Conservation (phyloP, 30 jellyfish, hydroid and myxozoan species). For the Morbakka virulenta region DNA sequence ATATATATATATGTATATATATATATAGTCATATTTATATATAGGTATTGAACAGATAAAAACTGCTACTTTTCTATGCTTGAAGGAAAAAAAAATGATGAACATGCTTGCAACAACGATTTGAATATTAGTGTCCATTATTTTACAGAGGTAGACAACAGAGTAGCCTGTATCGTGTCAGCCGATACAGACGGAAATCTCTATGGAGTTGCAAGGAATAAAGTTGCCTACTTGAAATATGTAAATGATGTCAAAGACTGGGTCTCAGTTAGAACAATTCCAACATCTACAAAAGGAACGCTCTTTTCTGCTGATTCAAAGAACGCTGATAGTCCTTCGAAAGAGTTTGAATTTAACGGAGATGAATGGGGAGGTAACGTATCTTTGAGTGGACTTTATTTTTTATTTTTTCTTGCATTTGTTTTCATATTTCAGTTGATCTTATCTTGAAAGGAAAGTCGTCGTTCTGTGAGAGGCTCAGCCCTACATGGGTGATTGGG, state of each 20-base stretch:
- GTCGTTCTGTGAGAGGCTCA: too few species aligned
- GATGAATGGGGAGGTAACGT: constrained; percentile 74
- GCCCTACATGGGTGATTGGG: too few species aligned
- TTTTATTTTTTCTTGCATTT: too few species aligned
- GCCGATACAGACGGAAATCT: constrained; percentile 22
- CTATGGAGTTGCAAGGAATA: constrained; percentile 50
- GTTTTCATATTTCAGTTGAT: too few species aligned
- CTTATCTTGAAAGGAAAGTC: too few species aligned
- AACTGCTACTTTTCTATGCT: too few species aligned
- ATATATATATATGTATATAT: too few species aligned
- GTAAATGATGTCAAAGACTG: constrained; percentile 21
- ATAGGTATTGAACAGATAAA: too few species aligned
- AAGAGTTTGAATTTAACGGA: neutral
- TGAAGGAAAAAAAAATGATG: too few species aligned
- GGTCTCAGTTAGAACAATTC: constrained; percentile 29
- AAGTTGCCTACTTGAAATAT: constrained; percentile 51
- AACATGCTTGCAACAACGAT: too few species aligned
- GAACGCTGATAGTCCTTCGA: constrained; percentile 34
- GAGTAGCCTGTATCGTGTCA: constrained; percentile 57
- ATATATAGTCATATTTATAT: too few species aligned
- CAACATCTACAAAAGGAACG: neutral
- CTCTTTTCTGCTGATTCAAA: neutral
- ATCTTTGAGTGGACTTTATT: neutral
- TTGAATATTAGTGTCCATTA: neutral
- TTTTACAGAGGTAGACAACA: constrained; percentile 54